These are phyloP conservation scores for Sapajus apella DNA, from an alignment of 2,113 vertebrate genomes.

Conservation along the genomic window DNA sequence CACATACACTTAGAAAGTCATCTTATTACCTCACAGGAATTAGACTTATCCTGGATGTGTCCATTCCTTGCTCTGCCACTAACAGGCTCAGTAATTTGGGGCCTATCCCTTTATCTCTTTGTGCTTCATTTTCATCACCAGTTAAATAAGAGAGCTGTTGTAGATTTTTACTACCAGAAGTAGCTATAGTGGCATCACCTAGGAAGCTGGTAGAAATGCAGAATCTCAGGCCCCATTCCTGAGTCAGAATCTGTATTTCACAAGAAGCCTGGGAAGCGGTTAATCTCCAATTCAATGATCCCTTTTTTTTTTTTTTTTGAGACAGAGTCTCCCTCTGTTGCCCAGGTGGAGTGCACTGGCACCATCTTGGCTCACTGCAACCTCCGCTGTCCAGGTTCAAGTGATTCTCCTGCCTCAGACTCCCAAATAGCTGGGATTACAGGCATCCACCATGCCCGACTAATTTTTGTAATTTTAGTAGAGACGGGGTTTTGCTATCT, in stretches of 20 bases:
- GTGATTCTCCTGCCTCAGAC: too few relatives aligned
- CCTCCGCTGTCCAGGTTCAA: too few relatives aligned
- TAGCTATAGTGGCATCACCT: background rate
- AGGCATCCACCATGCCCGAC: too few relatives aligned
- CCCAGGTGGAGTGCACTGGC: too few relatives aligned
- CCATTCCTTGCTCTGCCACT: background rate
- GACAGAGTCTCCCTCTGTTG: too few relatives aligned
- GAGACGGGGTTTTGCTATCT: too few relatives aligned
- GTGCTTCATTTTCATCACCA: background rate
- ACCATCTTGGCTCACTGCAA: too few relatives aligned
- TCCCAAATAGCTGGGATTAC: too few relatives aligned
- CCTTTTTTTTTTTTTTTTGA: background rate
- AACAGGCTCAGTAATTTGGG: background rate
- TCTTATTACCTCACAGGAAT: background rate
- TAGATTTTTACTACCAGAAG: background rate
- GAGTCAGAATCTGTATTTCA: constrained; percentile 12
- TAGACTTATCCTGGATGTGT: background rate
- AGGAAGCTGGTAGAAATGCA: background rate
- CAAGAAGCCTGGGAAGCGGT: background rate
- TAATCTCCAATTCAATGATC: background rate
- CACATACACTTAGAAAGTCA: background rate
- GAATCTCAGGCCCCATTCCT: background rate
- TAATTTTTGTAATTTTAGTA: too few relatives aligned
- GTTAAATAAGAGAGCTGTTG: background rate
- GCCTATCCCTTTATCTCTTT: background rate